Conservation (phyloP, 2,888 invertebrate species). For the Papilio protenor region DNA sequence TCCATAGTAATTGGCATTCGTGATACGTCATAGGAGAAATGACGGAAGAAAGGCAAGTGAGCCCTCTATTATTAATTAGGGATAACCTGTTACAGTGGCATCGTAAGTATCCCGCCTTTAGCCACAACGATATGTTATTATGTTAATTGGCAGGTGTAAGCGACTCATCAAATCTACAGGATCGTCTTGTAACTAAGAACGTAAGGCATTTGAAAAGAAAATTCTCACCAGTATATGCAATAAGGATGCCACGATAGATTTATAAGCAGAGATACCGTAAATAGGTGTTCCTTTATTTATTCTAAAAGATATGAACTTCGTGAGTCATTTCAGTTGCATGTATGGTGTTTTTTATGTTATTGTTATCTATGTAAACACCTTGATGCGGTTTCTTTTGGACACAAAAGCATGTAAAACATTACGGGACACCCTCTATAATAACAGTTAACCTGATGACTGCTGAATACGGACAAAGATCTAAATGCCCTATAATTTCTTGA, state of each 20-base stretch:
- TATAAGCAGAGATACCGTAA: neutral
- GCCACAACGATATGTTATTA: conserved; percentile 4
- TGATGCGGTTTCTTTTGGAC: no score
- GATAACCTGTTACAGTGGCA: conserved; percentile 4
- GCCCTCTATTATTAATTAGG: conserved; percentile 24
- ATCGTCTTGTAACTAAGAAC: conserved; percentile 4
- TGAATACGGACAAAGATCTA: no score
- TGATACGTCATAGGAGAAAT: conserved; percentile 8
- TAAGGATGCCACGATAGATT: neutral
- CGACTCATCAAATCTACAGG: conserved; percentile 4
- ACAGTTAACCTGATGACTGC: no score
- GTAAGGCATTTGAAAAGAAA: conserved; percentile 9
- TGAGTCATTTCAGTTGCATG: no score
- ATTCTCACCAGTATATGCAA: neutral
- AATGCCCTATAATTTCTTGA: no score
- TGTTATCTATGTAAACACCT: no score
- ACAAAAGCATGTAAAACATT: no score
- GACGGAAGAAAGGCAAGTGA: conserved; percentile 31
- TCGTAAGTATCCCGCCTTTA: conserved; percentile 5
- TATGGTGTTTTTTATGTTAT: no score
- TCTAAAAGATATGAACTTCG: neutral
- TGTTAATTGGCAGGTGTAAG: conserved; percentile 7
- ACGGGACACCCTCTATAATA: no score
- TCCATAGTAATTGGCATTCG: neutral
- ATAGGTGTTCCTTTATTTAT: neutral